Base-by-base conservation (phyloP, 2,797 vertebrate genomes). In the Rhynchotus rufescens region DNA sequence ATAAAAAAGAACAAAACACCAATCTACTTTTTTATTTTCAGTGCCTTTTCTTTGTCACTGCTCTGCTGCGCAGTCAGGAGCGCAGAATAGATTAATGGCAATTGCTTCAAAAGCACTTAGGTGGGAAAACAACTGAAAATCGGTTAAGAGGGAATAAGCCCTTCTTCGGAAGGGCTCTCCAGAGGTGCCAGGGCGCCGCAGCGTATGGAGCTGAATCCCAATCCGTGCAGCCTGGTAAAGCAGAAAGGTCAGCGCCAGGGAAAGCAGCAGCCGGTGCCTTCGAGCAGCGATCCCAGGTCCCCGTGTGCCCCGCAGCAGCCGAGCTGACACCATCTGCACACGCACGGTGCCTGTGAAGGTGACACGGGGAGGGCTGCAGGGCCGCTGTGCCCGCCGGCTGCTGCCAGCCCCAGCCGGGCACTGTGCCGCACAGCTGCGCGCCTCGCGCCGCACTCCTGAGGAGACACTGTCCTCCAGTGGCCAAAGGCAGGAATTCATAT, bases 401-500 rank as follows among this genome's bases (percentile, higher is more conserved):
- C 73, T 86, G n/a, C 30, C 89, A 5, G 42, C 75, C 67, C 89
- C 87, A 68, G 67, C 36, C 57, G 64, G 89, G 89, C 86, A 0
- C 17, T 36, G 36, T 36, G 36, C 36, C 36, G 9, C 36, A 36
- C 36, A 36, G 36, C 36, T 36, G 22, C 13, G 10, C 71, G 5
- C 4, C 62, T 64, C 52, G n/a, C 45, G 3, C 34, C 5, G 30
- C 62, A 82, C 92, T 95, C 34, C 16, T 71, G n/a, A 74, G 85
- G 32, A 95, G 68, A 97, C 26, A 77, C 96, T 97, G 95, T 12
- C 97, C 97, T 96, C 97, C 96, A 68, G 97, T 95, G 97, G 96
- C 73, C 11, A 2, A 30, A 47, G 42, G 10, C 69, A 86, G 92
- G 20, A 96, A 68, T 76, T 52, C 85, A 59, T 38, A 68, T 26